Evolutionary conservation across 1,140 invertebrate species (phyloP).

Genomic region (Matsumurasca onukii): DNA sequence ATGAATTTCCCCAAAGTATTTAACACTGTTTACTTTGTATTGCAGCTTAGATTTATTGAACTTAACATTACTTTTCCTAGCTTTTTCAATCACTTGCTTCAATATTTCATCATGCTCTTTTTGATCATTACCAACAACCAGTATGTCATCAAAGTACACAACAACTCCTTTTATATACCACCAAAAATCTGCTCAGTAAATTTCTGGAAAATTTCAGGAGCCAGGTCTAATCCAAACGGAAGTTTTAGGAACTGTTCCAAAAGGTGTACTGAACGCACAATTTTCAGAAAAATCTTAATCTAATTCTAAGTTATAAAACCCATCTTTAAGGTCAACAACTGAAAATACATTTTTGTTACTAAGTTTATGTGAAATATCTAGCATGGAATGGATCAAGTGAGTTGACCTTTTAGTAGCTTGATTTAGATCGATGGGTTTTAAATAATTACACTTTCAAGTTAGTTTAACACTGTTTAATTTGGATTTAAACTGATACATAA

Average conservation of each 20-base stretch:
- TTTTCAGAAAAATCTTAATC: not conserved
- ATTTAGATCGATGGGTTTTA: too few relatives aligned
- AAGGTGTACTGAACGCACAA: constrained; percentile 19
- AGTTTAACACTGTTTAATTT: too few relatives aligned
- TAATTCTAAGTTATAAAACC: constrained; percentile 20
- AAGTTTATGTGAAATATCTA: constrained; percentile 14
- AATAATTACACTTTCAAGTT: too few relatives aligned
- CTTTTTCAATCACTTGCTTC: constrained; percentile 37
- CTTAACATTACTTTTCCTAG: constrained; percentile 42
- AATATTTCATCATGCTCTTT: constrained; percentile 41
- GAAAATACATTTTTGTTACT: constrained; percentile 19
- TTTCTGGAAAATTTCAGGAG: constrained; percentile 44
- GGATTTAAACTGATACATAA: too few relatives aligned
- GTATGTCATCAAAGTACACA: constrained; percentile 46
- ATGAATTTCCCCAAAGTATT: constrained; percentile 40
- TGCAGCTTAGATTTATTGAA: constrained; percentile 45
- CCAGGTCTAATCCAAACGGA: constrained; percentile 41
- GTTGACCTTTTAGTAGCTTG: constrained; percentile 8
- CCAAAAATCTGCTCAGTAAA: constrained; percentile 37
- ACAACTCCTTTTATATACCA: constrained; percentile 42
- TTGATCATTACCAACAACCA: constrained; percentile 38
- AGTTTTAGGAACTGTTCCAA: constrained; percentile 30
- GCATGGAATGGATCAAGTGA: constrained; percentile 13
- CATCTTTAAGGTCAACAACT: too few relatives aligned
- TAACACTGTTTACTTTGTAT: constrained; percentile 42